Base-by-base conservation (phyloP, 1,140 invertebrate species). In the Rhagoletis pomonella region DNA sequence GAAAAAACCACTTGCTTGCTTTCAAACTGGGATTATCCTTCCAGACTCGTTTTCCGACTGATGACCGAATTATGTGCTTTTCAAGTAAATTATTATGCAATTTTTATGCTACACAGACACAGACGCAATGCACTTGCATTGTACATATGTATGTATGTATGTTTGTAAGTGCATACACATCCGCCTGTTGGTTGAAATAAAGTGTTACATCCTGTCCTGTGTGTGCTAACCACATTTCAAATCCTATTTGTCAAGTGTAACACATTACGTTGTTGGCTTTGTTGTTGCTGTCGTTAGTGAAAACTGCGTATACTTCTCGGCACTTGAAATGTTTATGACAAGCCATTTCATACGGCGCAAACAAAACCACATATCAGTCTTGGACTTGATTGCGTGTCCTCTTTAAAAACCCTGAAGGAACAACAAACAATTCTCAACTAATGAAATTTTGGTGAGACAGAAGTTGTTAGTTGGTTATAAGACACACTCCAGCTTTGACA, bases 31-130 rank as follows among this genome's bases (percentile, higher is more conserved):
- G 73, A 81, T 81, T 58, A 81, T 81, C 73, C 42, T 55, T 50
- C 47, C 73, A 81, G 55, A 81, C 73, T 81, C 47, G 73, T 58
- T 81, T 81, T 81, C 47, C 73, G 73, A 55, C 73, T 55, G 73
- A 81, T 81, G 73, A 81, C 73, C 73, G 73, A 81, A 81, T 81
- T 81, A 81, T 81, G 73, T 81, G 73, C 73, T 55, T 81, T 81
- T 81, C 47, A 81, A 81, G 73, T 81, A 81, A 81, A 81, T 81
- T 58, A 47, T 81, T 55, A 81, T 58, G 47, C 73, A 42, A 81
- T 81, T 81, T 50, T 55, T 2, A 2, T 77, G 17, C 17, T 47
- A 81, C 47, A 12, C 73, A 81, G 2, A 29, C 7, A 81, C 47
- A 58, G 3, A 44, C 14, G 10, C 47, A 5, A 10, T 81, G 17